Base-by-base conservation (phyloP, 2,797 vertebrate species). In the Monodelphis domestica region DNA sequence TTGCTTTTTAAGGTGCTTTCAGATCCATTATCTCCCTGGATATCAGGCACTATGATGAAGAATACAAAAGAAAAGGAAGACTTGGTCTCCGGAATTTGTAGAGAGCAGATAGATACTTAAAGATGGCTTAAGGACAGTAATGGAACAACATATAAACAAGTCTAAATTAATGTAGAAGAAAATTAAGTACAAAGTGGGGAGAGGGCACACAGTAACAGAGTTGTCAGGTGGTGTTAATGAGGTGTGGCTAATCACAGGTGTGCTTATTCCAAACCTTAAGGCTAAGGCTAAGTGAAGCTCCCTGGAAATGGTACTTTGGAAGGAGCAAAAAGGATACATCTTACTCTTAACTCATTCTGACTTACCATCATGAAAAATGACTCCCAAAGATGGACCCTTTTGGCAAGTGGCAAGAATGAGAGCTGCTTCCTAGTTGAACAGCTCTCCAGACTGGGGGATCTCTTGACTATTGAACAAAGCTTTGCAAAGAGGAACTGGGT, bases 381-480 rank as follows among this genome's bases (percentile, higher is more conserved):
- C 63, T 78, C 51, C 91, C 10, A 51, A 45, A 26, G 12, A 12
- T 9, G 45, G 54, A 24, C 38, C 50, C 7, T 57, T 70, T 52
- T 53, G 89, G 59, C 70, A 84, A 94, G 15, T 87, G 54, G 50
- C 45, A 21, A 1, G 45, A 89, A 21, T n/a, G 12, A 95, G 88
- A 70, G 90, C 90, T 38, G 45, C 7, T 0, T 12, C 12, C 57
- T 92, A 92, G 0, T 0, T 90, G 88, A 5, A 0, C 28, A 93
- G 95, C 91, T 97, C 91, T 96, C 95, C 91, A 51, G 92, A 96
- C 96, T 92, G 52, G 2, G 90, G 90, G 95, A 95, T 96, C 95
- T 97, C 95, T 94, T 95, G 95, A 97, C 94, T 95, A 97, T 97
- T 97, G 98, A 98, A 97, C 97, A 97, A 96, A 97, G 97, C 97